Base-by-base conservation (phyloP, 37 sponge, comb jelly and placozoan genomes). In the Geodia barretti region DNA sequence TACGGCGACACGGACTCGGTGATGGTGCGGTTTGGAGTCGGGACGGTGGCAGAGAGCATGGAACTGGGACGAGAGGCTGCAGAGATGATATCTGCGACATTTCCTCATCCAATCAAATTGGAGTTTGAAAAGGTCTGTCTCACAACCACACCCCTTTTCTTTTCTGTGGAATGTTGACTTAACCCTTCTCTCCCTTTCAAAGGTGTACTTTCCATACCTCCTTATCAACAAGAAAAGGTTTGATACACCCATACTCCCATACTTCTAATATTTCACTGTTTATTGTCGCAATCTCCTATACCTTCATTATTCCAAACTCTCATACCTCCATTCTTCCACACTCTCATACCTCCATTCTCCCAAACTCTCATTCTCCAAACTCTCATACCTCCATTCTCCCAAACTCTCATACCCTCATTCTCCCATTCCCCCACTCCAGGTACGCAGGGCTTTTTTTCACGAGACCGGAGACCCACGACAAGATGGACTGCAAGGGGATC, bases 1-100 rank as follows among this genome's bases (percentile, higher is more conserved):
- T 98, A 98, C 70, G 98, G 98, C 21, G 98, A 98, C 60, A 98
- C 98, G 3, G 98, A 98, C 68, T 98, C 98, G 20, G 98, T 98
- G 61, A 98, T 95, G 96, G 91, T 85, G 64, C 75, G 83, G 83
- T 98, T 98, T 91, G 94, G 94, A 43, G 86, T 81, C 14, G 62
- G 39, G 20, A 91, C 91, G 0, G 94, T 98, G 39, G 87, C 79
- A 21, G 96, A 95, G 60, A 84, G 92, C 72, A 98, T 98, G 84
- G 88, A 85, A 26, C 72, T 95, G 30, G 98, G 98, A 4, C 76
- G 86, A 71, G 88, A 95, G 69, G 98, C 96, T 34, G 98, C 98
- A 19, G 83, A 79, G 26, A 71, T 85, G 33, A 84, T 98, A 4
- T 93, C 96, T 4, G 42, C 73, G 0, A 73, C 90, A 3, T 98